Conservation (phyloP, 2,888 invertebrate genomes). For the Drosophila glabriapex region DNA sequence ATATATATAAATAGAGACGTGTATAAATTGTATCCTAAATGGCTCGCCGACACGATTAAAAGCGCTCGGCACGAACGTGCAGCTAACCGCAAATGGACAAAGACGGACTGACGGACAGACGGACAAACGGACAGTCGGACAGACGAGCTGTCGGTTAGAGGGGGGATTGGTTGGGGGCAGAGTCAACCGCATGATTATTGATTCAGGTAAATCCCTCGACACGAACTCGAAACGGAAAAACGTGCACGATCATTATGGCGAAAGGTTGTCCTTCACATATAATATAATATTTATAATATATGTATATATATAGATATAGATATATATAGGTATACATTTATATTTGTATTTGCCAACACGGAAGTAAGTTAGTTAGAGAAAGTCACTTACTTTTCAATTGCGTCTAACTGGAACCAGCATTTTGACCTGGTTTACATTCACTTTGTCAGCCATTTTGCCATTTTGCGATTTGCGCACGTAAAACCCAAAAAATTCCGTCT, state of each 20-base stretch:
- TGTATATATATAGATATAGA: not conserved
- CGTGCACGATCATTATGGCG: slow-evolving; percentile 47
- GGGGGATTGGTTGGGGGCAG: not conserved
- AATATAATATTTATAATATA: not conserved
- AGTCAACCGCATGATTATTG: slow-evolving; percentile 52
- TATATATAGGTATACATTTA: not conserved
- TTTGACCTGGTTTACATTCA: slow-evolving; percentile 63
- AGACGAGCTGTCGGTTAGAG: not conserved
- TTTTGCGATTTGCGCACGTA: slow-evolving; percentile 19
- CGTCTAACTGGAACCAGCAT: slow-evolving; percentile 2
- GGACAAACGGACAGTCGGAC: not conserved
- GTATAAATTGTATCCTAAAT: slow-evolving; percentile 69
- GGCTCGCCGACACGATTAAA: slow-evolving; percentile 61
- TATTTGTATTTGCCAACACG: not conserved
- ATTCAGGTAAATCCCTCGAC: slow-evolving; percentile 77
- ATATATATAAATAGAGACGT: slow-evolving; percentile 30
- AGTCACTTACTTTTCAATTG: slow-evolving; percentile 12
- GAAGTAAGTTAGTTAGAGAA: slow-evolving; percentile 14
- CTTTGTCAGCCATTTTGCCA: slow-evolving; percentile 9
- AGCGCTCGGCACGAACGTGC: slow-evolving; percentile 68
- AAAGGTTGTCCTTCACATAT: slow-evolving; percentile 62
- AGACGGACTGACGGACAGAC: slow-evolving; percentile 8
- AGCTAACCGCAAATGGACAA: slow-evolving; percentile 59
- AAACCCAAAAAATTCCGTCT: not conserved
- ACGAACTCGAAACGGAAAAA: slow-evolving; percentile 40